Evolutionary conservation across 2,113 vertebrate genomes (phyloP).

Genomic region (Cephalophus harveyi): DNA sequence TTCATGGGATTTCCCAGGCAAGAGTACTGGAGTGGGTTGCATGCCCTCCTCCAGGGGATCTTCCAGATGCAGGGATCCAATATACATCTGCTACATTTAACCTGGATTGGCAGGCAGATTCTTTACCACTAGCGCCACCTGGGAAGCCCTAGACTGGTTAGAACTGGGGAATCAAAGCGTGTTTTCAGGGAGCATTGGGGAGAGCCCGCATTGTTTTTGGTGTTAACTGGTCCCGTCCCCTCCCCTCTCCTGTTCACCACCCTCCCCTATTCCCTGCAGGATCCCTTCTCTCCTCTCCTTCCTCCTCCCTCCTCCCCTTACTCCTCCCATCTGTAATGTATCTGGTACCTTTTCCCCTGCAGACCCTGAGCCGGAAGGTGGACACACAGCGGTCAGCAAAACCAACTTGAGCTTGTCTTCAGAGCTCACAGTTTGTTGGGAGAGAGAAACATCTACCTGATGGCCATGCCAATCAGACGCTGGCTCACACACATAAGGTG

Average conservation of each 20-base stretch:
- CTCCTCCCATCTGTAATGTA: fast-evolving
- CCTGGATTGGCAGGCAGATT: background rate
- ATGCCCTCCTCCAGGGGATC: background rate
- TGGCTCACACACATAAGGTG: background rate
- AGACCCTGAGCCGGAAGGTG: background rate
- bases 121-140: background rate
- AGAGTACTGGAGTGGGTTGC: background rate
- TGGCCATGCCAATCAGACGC: background rate
- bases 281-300: background rate
- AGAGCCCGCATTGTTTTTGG: background rate
- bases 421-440: background rate
- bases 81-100: background rate
- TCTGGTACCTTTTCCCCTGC: background rate
- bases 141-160: background rate
- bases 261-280: fast-evolving
- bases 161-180: background rate
- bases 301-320: background rate
- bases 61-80: background rate
- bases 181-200: background rate
- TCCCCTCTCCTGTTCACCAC: background rate
- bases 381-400: background rate
- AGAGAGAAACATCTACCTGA: too few relatives aligned
- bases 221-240: too few relatives aligned
- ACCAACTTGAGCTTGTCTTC: background rate
- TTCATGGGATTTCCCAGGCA: background rate